Base-by-base conservation (phyloP, 1,140 invertebrate species). In the Atta colombica region DNA sequence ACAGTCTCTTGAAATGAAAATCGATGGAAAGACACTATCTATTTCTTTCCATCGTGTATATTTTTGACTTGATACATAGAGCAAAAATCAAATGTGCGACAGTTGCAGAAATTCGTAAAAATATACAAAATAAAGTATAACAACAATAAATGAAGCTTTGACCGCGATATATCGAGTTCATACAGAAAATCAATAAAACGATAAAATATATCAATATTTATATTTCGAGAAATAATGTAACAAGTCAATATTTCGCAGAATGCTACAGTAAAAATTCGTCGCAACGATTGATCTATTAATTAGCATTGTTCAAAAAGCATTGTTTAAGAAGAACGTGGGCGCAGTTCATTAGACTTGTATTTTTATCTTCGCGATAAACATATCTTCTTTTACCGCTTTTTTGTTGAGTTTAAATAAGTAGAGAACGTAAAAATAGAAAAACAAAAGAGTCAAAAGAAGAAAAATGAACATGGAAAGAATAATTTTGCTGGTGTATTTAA, bases 311-410 rank as follows among this genome's bases (percentile, higher is more conserved):
- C 35, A 4, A 25, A 25, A 25, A 25, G 25, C 25, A 25, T 25
- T 25, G 10, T 25, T 49, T 69, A 21, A 69, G 18, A 39, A 31
- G 39, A 16, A 49, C 39, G 5, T 49, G 39, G 5, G n/a, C 66
- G 39, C 39, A 49, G 39, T 3, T 65, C 10, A 18, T 69, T 49
- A 21, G 10, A 6, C 6, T 39, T 69, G 12, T 25, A 25, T 10
- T 69, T 69, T 69, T 69, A 51, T 69, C 66, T 16, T 28, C 39
- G 2, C 39, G 66, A 68, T 68, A 68, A 45, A 68, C 4, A 18
- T n/a, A 68, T 68, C 35, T 68, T 45, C n/a, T 45, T 35, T 14
- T 21, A 14, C 14, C 1, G 14, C 35, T 68, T 18, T 51, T 25
- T 39, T 51, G 14, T 16, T 12, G 21, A 7, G 66, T 51, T 4